Evolutionary conservation across 2,797 vertebrate species (phyloP).

Genomic region (Anas capensis): DNA sequence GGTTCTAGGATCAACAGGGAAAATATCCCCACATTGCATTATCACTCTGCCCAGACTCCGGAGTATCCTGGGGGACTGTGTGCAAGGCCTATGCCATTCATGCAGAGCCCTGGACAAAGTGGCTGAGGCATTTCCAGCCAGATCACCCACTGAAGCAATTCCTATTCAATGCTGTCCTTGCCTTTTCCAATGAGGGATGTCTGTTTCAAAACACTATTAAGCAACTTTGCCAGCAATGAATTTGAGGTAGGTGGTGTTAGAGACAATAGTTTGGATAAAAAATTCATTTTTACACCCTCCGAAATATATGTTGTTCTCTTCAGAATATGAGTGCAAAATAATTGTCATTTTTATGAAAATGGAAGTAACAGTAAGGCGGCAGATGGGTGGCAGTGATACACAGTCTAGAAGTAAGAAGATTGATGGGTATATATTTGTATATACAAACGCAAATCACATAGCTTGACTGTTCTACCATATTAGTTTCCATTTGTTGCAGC

Average conservation of each 20-base stretch:
- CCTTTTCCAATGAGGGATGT: neutral
- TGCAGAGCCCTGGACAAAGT: neutral
- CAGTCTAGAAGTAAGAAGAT: constrained; percentile 13
- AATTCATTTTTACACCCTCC: neutral
- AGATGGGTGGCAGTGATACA: constrained; percentile 56
- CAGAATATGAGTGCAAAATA: constrained; percentile 48
- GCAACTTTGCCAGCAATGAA: neutral
- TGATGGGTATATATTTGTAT: constrained; percentile 70
- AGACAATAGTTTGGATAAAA: neutral
- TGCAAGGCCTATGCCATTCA: neutral
- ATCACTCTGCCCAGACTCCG: neutral
- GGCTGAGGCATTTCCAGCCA: neutral
- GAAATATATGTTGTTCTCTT: neutral
- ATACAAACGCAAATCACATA: constrained; percentile 68
- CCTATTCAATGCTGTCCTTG: neutral
- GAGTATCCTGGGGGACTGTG: too few species aligned
- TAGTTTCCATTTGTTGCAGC: constrained; percentile 81
- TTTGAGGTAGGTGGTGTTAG: neutral
- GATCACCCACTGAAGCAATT: neutral
- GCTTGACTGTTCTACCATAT: constrained; percentile 77
- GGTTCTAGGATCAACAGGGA: neutral
- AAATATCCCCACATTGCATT: neutral
- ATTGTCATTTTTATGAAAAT: constrained; percentile 52
- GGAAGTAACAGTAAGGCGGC: constrained; percentile 37
- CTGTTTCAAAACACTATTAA: neutral